Percentiles rank a stretch among this genome's conserved stretches.
Evolutionary conservation across 2,113 vertebrate species (phyloP).

Genomic region (Ciconia boyciana): DNA sequence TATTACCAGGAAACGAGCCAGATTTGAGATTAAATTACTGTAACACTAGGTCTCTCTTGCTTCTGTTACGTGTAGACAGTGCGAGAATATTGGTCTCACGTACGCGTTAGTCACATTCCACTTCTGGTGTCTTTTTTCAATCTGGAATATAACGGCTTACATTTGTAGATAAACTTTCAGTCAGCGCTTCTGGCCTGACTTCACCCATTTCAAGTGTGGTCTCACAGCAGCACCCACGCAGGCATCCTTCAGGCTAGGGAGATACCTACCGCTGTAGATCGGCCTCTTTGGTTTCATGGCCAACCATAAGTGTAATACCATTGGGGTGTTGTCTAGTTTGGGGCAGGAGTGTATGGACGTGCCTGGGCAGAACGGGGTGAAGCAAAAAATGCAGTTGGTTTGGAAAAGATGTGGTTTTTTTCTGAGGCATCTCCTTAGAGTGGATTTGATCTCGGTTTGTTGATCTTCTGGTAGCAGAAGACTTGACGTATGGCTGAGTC

Average conservation of each 20-base stretch:
- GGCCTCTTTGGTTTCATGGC: not conserved
- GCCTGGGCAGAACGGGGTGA: not conserved
- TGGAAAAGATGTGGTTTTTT: rapidly evolving
- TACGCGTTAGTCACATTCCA: not conserved
- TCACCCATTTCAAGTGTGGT: not conserved
- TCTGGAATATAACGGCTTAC: not conserved
- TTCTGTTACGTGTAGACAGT: not conserved
- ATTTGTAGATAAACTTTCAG: not conserved
- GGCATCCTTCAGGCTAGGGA: not conserved
- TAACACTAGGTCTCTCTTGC: not conserved
- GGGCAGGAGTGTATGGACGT: not conserved
- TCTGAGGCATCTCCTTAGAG: not conserved
- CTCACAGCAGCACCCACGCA: not conserved
- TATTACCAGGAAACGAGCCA: not conserved
- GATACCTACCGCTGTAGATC: rapidly evolving
- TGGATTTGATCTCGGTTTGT: not conserved
- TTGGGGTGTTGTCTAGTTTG: not conserved
- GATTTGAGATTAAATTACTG: not conserved
- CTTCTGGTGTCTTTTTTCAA: not conserved
- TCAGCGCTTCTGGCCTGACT: not conserved
- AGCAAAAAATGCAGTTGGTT: not conserved
- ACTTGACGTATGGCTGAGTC: not conserved
- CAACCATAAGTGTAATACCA: rapidly evolving
- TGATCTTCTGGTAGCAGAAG: not conserved
- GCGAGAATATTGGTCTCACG: rapidly evolving